Evolutionary conservation across 2,888 invertebrate genomes (phyloP), one percentile per base, ranked within the genome.

Genomic region (Cryptosula pallasiana): DNA sequence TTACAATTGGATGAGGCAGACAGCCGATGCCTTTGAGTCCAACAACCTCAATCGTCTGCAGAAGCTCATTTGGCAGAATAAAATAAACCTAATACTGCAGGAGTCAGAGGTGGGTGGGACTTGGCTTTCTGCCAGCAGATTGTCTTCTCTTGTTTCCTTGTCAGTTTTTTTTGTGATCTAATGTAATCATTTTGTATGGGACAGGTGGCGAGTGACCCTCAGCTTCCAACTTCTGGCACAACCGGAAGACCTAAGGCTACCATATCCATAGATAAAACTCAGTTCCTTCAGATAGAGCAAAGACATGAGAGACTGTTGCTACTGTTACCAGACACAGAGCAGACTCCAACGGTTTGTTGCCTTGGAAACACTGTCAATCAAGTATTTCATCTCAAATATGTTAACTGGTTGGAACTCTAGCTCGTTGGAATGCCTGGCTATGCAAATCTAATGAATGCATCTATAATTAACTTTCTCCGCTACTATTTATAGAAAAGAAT

Each of bases 31-130:
- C 32, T 63, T 13, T 63, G 63, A 63, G 32, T 63, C 63, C 32
- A 34, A 25, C 2, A 27, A 63, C 27, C 27, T 63, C 9, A 20
- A 34, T 27, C 20, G 63, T 5, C 63, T 63, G 27, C 63, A 32
- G 29, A 63, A 63, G 32, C 9, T 63, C 13, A 32, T 63, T 27
- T 63, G 63, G 63, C 63, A 63, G 63, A 63, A n/a, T 63, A 63
- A 63, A n/a, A 63, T 63, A 5, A n/a, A 63, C 63, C 27, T 13
- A 20, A 5, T 45, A 5, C 45, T 45, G 9, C 45, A 45, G n/a
- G n/a, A n/a, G n/a, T n/a, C n/a, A n/a, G n/a, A n/a, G n/a, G n/a
- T n/a, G n/a, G n/a, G n/a, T n/a, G n/a, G n/a, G n/a, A n/a, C n/a
- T n/a, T n/a, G n/a, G n/a, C n/a, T n/a, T n/a, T n/a, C n/a, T n/a